These are phyloP conservation scores for Anseranas semipalmata DNA, from an alignment of 2,113 vertebrate species.

Conservation along the genomic window DNA sequence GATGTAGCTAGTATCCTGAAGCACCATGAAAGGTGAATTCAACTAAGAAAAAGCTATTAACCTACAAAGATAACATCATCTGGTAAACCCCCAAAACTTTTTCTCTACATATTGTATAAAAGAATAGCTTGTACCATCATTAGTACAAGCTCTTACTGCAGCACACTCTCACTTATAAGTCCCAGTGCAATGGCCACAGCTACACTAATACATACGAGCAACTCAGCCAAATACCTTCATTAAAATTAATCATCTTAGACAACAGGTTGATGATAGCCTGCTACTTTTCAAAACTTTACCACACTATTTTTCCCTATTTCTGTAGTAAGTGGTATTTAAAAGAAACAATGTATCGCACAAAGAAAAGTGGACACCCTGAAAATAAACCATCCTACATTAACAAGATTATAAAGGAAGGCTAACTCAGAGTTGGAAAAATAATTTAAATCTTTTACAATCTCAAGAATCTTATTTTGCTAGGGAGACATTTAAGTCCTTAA, in stretches of 20 bases:
- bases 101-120: background rate
- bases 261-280: background rate
- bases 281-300: background rate
- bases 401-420: background rate
- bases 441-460: background rate
- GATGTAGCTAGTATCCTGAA: background rate
- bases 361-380: background rate
- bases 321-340: background rate
- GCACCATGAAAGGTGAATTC: background rate
- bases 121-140: background rate
- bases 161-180: background rate
- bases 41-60: background rate
- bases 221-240: background rate
- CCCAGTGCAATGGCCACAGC: background rate
- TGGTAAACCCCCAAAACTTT: background rate
- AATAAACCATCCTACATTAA: background rate
- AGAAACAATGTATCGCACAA: background rate
- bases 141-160: background rate
- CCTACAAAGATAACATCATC: background rate
- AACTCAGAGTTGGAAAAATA: background rate
- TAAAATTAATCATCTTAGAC: background rate
- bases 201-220: background rate
- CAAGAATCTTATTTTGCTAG: background rate
- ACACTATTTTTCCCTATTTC: background rate
- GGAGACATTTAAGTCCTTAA: background rate